phyloP scores from a whole-genome alignment of 1,140 invertebrate genomes.

The Batillaria attramentaria region DNA sequence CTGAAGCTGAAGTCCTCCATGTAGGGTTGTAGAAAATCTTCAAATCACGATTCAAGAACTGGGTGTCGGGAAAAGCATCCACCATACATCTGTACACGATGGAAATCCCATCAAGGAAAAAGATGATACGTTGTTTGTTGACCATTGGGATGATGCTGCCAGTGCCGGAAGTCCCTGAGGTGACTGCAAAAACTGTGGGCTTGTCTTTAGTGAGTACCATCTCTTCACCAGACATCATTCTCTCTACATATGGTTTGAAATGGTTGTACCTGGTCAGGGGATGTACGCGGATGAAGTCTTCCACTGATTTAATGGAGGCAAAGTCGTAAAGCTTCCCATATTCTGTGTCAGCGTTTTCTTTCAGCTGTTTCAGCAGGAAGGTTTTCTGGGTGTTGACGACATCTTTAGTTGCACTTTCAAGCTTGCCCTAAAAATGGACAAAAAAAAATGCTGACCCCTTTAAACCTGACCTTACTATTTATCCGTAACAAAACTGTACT shows the following conservation, averaged over 20 bases:
- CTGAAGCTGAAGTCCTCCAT: conserved; percentile 56
- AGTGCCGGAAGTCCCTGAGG: conserved; percentile 69
- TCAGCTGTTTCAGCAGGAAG: conserved; percentile 54
- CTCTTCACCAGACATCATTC: conserved; percentile 63
- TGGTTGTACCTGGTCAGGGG: conserved; percentile 64
- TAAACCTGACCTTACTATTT: too few species aligned
- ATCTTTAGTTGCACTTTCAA: conserved; percentile 49
- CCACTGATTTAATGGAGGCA: conserved; percentile 53
- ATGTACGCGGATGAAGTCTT: conserved; percentile 59
- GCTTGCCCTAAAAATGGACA: neutral
- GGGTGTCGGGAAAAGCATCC: conserved; percentile 49
- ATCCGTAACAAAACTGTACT: too few species aligned
- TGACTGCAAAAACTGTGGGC: conserved; percentile 66
- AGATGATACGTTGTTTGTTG: conserved; percentile 53
- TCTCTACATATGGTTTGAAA: conserved; percentile 63
- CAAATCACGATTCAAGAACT: conserved; percentile 60
- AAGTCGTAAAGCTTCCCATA: conserved; percentile 65
- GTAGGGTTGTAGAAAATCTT: conserved; percentile 69
- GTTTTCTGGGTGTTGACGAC: conserved; percentile 54
- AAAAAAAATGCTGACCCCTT: too few species aligned
- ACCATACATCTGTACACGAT: conserved; percentile 58
- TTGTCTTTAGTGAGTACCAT: conserved; percentile 58
- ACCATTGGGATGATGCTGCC: conserved; percentile 64
- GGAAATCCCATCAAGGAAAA: conserved; percentile 65
- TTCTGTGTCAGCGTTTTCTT: conserved; percentile 58